A percentile compares a stretch with the other conserved stretches of the same genome.
Evolutionary conservation across 2,113 vertebrate species (phyloP).

Genomic region (Benitochromis conjunctus): DNA sequence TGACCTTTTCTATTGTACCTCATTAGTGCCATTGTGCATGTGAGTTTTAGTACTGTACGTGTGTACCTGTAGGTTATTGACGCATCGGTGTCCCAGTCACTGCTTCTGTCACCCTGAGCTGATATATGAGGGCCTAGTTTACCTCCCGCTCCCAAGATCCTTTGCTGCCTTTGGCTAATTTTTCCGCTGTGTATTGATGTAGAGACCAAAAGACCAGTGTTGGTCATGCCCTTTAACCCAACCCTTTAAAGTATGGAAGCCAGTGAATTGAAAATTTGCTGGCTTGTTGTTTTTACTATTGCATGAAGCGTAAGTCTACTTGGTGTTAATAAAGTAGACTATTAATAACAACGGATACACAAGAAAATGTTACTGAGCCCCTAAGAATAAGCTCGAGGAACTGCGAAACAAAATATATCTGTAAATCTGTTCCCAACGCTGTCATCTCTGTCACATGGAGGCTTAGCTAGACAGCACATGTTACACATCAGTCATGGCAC

Average conservation of each 20-base stretch:
- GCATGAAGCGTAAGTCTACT: not conserved
- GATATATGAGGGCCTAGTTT: slow-evolving; percentile 50
- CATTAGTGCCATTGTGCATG: slow-evolving; percentile 41
- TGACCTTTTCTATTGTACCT: slow-evolving; percentile 59
- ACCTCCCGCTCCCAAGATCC: slow-evolving; percentile 4
- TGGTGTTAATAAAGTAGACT: not conserved
- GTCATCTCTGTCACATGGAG: not conserved
- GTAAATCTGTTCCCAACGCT: not conserved
- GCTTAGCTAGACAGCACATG: not conserved
- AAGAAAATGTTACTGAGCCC: not conserved
- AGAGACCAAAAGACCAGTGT: slow-evolving; percentile 9
- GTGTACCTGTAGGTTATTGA: slow-evolving; percentile 39
- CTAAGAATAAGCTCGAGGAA: not conserved
- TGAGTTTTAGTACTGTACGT: not conserved
- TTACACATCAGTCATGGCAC: slow-evolving; percentile 40
- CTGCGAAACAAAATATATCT: not conserved
- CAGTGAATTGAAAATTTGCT: not conserved
- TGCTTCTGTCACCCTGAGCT: slow-evolving; percentile 35
- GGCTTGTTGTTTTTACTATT: not conserved
- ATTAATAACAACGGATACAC: not conserved
- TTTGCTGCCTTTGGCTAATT: slow-evolving; percentile 27
- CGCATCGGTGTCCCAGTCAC: slow-evolving; percentile 34
- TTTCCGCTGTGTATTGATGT: slow-evolving; percentile 34
- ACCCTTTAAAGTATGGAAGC: not conserved
- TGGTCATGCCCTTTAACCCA: slow-evolving; percentile 28